A percentile compares a stretch with the other conserved stretches of the same genome.
Conservation (phyloP, 2,113 vertebrate genomes). For the Craseonycteris thonglongyai region DNA sequence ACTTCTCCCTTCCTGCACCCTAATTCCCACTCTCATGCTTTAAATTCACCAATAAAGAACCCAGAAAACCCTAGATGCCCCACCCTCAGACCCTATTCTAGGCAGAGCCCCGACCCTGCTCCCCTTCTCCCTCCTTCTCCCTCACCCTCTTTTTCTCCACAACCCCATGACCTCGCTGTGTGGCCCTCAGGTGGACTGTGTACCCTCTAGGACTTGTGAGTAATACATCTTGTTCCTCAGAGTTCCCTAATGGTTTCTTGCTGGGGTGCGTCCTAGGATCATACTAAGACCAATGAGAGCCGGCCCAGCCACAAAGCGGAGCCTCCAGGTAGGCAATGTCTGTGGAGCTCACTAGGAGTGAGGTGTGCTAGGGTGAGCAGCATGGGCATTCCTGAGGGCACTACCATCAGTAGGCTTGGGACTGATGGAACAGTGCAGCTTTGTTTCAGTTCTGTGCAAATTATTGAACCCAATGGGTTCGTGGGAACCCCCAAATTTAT, state of each 20-base stretch:
- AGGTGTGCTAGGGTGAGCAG: not conserved
- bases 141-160: not conserved
- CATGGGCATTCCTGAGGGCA: fast-evolving
- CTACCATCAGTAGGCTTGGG: not conserved
- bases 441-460: not conserved
- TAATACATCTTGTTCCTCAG: not conserved
- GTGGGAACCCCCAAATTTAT: not conserved
- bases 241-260: not conserved
- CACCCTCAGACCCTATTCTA: not conserved
- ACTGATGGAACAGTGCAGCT: not conserved
- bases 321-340: not conserved
- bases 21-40: not conserved
- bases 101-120: not conserved
- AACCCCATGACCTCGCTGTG: not conserved
- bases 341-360: not conserved
- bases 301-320: not conserved
- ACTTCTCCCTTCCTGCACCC: not conserved
- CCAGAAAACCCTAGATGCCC: not conserved
- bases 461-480: not conserved
- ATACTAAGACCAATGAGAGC: not conserved
- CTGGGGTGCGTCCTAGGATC: not conserved
- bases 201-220: not conserved
- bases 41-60: not conserved
- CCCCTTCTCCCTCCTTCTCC: not conserved
- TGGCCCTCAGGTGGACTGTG: too few relatives aligned